Percentiles rank a stretch among this genome's conserved stretches.
phyloP scores from a whole-genome alignment of 2,888 invertebrate species.

The Schizaphis graminum region DNA sequence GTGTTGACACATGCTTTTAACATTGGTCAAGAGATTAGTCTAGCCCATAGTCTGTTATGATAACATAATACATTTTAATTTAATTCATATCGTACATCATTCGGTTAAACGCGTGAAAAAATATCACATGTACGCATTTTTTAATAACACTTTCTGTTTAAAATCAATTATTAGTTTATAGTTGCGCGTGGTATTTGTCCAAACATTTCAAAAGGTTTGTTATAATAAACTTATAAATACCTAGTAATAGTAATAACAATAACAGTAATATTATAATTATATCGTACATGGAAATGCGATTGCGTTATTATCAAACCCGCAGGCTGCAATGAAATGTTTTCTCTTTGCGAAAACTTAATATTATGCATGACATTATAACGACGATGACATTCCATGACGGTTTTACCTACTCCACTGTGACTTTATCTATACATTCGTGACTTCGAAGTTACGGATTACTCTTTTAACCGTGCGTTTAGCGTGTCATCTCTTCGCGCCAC shows the following conservation, averaged over 20 bases:
- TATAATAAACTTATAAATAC: neutral
- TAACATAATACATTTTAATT: neutral
- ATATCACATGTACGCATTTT: neutral
- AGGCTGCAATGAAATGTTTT: neutral
- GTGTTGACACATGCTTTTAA: neutral
- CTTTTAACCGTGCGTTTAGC: neutral
- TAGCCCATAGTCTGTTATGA: neutral
- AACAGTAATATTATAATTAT: neutral
- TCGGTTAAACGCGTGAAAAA: neutral
- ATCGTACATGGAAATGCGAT: neutral
- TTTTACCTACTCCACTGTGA: neutral
- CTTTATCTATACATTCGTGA: slow-evolving; percentile 25
- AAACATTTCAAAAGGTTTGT: neutral
- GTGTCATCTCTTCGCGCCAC: slow-evolving; percentile 1
- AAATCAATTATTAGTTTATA: slow-evolving; percentile 5
- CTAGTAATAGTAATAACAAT: neutral
- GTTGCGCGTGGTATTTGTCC: neutral
- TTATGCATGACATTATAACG: neutral
- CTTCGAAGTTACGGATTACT: slow-evolving; percentile 12
- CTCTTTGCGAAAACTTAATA: neutral
- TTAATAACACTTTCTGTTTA: neutral
- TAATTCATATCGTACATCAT: neutral
- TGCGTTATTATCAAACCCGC: neutral
- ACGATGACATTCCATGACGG: slow-evolving; percentile 19
- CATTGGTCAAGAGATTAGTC: neutral